Percentiles rank a stretch among this genome's conserved stretches.
phyloP scores from a whole-genome alignment of 1,140 invertebrate genomes.

The Drosophila ficusphila region DNA sequence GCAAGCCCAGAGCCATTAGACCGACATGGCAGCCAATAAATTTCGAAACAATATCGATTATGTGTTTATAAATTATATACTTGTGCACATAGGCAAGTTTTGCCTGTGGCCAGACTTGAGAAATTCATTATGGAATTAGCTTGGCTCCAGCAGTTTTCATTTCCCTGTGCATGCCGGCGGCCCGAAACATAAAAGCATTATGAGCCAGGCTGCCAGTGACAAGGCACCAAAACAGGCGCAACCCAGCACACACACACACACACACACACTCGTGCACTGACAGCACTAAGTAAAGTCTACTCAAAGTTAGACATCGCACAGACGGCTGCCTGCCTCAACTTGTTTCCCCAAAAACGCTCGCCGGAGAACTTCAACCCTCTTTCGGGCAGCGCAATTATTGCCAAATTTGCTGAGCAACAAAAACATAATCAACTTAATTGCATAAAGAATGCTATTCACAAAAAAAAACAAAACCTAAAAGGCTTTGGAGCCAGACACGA shows the following conservation, averaged over 20 bases:
- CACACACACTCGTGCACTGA: slow-evolving; percentile 8
- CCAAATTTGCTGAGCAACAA: slow-evolving; percentile 63
- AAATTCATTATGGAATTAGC: slow-evolving; percentile 56
- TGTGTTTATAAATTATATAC: slow-evolving; percentile 32
- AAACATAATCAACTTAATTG: slow-evolving; percentile 82
- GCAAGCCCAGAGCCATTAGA: slow-evolving; percentile 12
- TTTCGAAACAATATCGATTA: slow-evolving; percentile 55
- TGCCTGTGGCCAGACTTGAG: slow-evolving; percentile 33
- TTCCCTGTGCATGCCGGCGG: slow-evolving; percentile 25
- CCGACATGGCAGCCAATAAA: slow-evolving; percentile 16
- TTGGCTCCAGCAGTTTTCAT: slow-evolving; percentile 40
- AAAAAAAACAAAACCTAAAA: slow-evolving; percentile 1
- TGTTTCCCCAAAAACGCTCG: slow-evolving; percentile 44
- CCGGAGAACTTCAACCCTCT: slow-evolving; percentile 16
- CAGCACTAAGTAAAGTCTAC: slow-evolving; percentile 64
- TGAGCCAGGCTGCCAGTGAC: slow-evolving; percentile 43
- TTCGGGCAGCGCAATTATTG: slow-evolving; percentile 54
- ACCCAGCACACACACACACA: slow-evolving; percentile 1
- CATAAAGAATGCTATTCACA: slow-evolving; percentile 60
- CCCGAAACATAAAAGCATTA: slow-evolving; percentile 44
- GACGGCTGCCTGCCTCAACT: slow-evolving; percentile 67
- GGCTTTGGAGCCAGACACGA: background rate
- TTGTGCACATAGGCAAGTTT: slow-evolving; percentile 4
- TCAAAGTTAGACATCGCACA: slow-evolving; percentile 67
- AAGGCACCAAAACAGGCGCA: slow-evolving; percentile 9